These are phyloP conservation scores for Panopea generosa DNA, from an alignment of 2,888 invertebrate genomes.

Conservation along the genomic window DNA sequence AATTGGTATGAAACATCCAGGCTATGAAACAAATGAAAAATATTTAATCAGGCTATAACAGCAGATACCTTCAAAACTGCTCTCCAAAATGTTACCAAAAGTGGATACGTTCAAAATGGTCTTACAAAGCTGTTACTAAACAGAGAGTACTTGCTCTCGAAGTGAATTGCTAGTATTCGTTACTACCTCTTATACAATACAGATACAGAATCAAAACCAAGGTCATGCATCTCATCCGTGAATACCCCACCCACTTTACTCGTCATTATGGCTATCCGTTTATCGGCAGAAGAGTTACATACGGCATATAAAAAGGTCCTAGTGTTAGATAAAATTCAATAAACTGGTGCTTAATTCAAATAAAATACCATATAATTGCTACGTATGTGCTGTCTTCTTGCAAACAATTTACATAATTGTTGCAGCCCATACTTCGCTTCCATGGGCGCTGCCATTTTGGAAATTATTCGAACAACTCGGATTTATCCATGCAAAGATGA, in stretches of 20 bases:
- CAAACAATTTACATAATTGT: slow-evolving; percentile 12
- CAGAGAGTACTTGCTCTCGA: too few species aligned
- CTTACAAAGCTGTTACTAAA: neutral
- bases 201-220: too few species aligned
- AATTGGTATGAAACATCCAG: too few species aligned
- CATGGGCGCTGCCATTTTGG: slow-evolving; percentile 59
- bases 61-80: neutral
- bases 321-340: too few species aligned
- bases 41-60: neutral
- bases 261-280: too few species aligned
- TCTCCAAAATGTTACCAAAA: neutral
- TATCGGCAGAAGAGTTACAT: too few species aligned
- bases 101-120: neutral
- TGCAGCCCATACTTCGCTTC: slow-evolving; percentile 3
- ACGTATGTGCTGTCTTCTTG: neutral
- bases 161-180: too few species aligned
- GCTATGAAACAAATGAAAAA: too few species aligned
- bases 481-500: slow-evolving; percentile 29
- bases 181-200: too few species aligned
- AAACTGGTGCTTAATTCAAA: too few species aligned
- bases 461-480: slow-evolving; percentile 13
- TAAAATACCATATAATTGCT: slow-evolving; percentile 10
- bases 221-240: too few species aligned
- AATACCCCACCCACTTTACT: slow-evolving; percentile 13
- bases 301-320: too few species aligned